Evolutionary conservation across 1,140 invertebrate genomes (phyloP), one percentile per base, ranked within the genome.

Genomic region (Zaprionus ghesquierei): DNA sequence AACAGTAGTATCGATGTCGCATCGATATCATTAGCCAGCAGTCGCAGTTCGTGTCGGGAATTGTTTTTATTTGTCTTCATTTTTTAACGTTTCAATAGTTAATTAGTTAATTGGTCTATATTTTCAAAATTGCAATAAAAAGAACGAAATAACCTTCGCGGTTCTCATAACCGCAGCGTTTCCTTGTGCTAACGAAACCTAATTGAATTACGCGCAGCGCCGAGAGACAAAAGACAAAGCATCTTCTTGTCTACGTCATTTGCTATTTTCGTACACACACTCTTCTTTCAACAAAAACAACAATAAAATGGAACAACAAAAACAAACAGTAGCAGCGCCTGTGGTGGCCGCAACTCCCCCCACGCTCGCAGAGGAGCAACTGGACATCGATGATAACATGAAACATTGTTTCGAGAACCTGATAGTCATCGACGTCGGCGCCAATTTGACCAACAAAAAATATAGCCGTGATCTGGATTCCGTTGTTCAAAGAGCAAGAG

Each of bases 371-470:
- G 79, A 87, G 64, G 82, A 86, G 25, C 82, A 80, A 76, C 66
- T 90, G 53, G 77, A 89, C 63, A 62, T 87, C 22, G 81, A 79
- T 22, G 86, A 90, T 64, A 81, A 31, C 58, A 90, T 92, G 85
- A 92, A 92, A 51, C 91, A 92, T 41, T 92, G 89, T 61, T 97
- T 96, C 90, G 96, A 97, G 92, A 97, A 97, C 93, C 96, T 98
- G 92, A 96, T 98, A 90, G 94, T 99, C 54, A 96, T 98, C 38
- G 98, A 98, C 92, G 96, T 97, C 71, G 98, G 97, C 86, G 97
- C 98, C 15, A 99, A 98, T 95, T 93, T 99, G 78, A 98, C 97
- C 3, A 98, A 98, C 93, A 98, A 98, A 92, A 98, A 98, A 92
- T 99, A 97, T 92, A 94, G 95, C 85, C 94, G 97, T 91, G 98